These are phyloP conservation scores for Pseudachorutes palmiensis DNA, from an alignment of 1,140 invertebrate species.

Conservation along the genomic window DNA sequence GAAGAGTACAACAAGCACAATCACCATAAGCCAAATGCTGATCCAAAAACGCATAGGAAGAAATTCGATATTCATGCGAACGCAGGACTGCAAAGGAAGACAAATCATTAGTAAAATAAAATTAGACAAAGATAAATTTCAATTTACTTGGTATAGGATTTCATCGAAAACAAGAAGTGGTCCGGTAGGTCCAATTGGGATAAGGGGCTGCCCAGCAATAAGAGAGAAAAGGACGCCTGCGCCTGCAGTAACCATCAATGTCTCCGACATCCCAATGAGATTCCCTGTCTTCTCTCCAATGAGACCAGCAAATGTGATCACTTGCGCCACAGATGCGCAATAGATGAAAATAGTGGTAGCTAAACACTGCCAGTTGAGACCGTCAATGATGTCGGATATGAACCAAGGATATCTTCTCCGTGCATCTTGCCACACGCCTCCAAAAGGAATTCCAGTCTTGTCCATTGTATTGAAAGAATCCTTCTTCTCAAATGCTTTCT, in stretches of 20 bases:
- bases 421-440: constrained; percentile 79
- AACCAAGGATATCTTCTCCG: constrained; percentile 77
- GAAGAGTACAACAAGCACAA: constrained; percentile 70
- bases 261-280: constrained; percentile 86
- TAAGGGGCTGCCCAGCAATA: constrained; percentile 77
- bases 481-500: constrained; percentile 6
- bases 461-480: constrained; percentile 56
- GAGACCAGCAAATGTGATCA: constrained; percentile 90
- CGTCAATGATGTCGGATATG: constrained; percentile 75
- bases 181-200: constrained; percentile 88
- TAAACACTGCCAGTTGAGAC: constrained; percentile 73
- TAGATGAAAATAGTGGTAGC: constrained; percentile 92
- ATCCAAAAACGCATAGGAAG: constrained; percentile 80
- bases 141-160: constrained; percentile 58
- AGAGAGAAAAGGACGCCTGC: constrained; percentile 78
- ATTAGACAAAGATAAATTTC: neutral
- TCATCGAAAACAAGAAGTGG: constrained; percentile 90
- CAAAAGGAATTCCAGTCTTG: constrained; percentile 67
- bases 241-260: constrained; percentile 73
- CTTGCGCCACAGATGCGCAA: constrained; percentile 86
- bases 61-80: constrained; percentile 70
- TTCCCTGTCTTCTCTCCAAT: constrained; percentile 86
- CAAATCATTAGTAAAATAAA: constrained; percentile 9
- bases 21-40: constrained; percentile 82
- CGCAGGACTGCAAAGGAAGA: constrained; percentile 61